Base-by-base conservation (phyloP, 2,888 invertebrate genomes). In the Athalia cordata region DNA sequence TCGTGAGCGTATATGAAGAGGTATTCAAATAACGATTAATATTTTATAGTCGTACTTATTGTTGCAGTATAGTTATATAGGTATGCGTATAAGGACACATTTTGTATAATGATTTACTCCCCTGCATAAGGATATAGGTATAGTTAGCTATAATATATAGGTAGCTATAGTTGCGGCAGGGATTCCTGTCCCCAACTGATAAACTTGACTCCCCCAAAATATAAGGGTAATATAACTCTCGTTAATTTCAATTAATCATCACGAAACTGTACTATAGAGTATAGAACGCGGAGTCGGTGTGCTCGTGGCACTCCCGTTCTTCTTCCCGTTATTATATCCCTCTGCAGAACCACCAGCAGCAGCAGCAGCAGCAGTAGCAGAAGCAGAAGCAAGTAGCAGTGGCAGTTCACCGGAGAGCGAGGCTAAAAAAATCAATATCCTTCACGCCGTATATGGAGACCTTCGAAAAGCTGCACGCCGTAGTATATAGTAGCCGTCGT, bases 171-270 rank as follows among this genome's bases (percentile, higher is more conserved):
- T 29, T 29, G 29, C 9, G 50, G 55, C 7, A 59, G 45, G 59
- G 9, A 29, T 15, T 29, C 4, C 59, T 72, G 72, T 72, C 72
- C 72, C 59, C 59, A 59, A 47, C 72, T 72, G 72, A 72, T 72
- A 72, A 72, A 72, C 72, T 49, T 15, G 55, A 47, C 49, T 59
- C 59, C 72, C 47, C 59, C 72, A 13, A 59, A 72, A 72, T 52
- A n/a, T 8, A 57, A 47, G 72, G 72, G 57, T 59, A 57, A 59
- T 72, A 72, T n/a, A 72, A 72, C 13, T 72, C 72, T 72, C 72
- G 72, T 72, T 72, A 72, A 72, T 72, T 72, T 72, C 72, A 72
- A 72, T 72, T 72, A 72, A 72, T 72, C 72, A 72, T 29, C 29
- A 29, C 29, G 72, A 72, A 72, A 72, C n/a, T n/a, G n/a, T n/a